Base-by-base conservation (phyloP, 2,888 invertebrate species). In the Drosophila sordidula region DNA sequence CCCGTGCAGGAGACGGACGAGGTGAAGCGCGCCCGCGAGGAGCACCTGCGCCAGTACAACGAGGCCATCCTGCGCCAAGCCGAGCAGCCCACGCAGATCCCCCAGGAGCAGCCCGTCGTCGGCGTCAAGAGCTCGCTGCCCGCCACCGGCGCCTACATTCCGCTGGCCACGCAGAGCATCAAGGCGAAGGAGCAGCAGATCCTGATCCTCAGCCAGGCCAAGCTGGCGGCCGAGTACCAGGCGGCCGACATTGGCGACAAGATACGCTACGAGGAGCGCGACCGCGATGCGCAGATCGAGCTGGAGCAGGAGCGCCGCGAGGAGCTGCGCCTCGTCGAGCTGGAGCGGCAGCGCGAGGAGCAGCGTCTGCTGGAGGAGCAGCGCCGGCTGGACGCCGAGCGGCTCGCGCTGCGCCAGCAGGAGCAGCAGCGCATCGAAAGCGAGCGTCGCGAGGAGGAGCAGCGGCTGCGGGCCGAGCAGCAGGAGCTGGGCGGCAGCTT, bases 1-100 rank as follows among this genome's bases (percentile, higher is more conserved):
- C 66, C 75, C 0, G 70, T 87, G n/a, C 74, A 81, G 73, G 80
- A 88, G 14, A 80, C 87, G 5, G 70, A 77, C 0, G 89, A 90
- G 46, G 90, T 90, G n/a, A 75, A 78, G 22, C 75, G 66, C 2
- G 89, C 87, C 1, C 77, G 89, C 0, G 80, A 90, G 47, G 82
- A 90, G 34, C 87, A 89, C 39, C 55, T 87, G 0, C 79, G 75
- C 47, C 63, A 79, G 4, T 77, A 76, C 16, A 75, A 78, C 6
- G 85, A 86, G 34, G 88, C 76, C 1, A 44, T 86, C 2, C 50
- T 65, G n/a, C 78, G 73, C 3, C 70, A 78, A 2, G 18, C 18
- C 18, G 18, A 18, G 18, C 18, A 18, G 18, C 18, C 38, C 1
- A n/a, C n/a, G 0, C 16, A 42, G 47, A 32, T 6, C 49, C 11